A percentile compares a stretch with the other conserved stretches of the same genome.
phyloP scores from a whole-genome alignment of 2,113 vertebrate species.

The Crotalus tigris region DNA sequence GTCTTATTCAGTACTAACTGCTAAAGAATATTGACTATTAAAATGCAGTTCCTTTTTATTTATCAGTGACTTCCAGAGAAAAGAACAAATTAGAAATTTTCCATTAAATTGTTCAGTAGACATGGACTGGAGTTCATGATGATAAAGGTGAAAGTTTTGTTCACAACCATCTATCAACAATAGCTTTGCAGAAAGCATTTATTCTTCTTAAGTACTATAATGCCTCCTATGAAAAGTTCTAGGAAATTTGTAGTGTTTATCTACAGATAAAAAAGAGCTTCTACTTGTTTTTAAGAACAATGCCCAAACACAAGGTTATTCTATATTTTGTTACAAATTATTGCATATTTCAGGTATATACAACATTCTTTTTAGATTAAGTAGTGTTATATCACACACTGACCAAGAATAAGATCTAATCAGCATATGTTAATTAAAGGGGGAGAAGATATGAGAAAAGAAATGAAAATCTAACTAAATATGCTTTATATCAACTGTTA shows the following conservation, averaged over 20 bases:
- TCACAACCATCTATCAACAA: not conserved
- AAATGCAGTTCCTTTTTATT: not conserved
- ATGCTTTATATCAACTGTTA: not conserved
- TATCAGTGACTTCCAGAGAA: not conserved
- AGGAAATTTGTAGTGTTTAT: not conserved
- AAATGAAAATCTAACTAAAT: not conserved
- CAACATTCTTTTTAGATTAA: not conserved
- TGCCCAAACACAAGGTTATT: not conserved
- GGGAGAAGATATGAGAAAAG: not conserved
- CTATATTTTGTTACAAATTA: not conserved
- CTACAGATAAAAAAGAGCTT: not conserved
- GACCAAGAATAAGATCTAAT: not conserved
- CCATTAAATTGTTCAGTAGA: not conserved
- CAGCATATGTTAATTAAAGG: not conserved
- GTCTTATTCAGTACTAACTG: not conserved
- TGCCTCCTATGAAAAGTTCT: not conserved
- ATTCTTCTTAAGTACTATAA: not conserved
- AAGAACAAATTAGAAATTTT: not conserved
- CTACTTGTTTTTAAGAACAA: not conserved
- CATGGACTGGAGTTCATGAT: not conserved
- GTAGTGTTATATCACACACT: not conserved
- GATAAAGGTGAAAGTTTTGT: not conserved
- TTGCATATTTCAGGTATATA: not conserved
- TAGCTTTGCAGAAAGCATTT: not conserved
- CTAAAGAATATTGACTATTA: not conserved